A percentile compares a stretch with the other conserved stretches of the same genome.
Evolutionary conservation across 1,140 invertebrate genomes (phyloP).

Genomic region (Euglossa dilemma): DNA sequence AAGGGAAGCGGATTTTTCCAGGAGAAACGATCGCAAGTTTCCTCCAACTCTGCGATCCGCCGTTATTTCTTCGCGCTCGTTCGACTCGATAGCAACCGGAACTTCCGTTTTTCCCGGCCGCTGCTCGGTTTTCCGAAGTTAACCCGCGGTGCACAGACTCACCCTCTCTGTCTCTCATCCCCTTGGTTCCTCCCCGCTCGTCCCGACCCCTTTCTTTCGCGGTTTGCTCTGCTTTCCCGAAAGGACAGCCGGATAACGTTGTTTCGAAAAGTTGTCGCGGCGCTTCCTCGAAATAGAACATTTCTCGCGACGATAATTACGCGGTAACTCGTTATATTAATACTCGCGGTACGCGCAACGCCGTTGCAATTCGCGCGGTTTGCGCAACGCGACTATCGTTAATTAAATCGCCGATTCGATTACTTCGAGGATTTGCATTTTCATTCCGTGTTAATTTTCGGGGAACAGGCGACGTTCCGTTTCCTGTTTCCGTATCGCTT

Average conservation of each 20-base stretch:
- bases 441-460: too few relatives aligned
- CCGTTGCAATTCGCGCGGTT: too few relatives aligned
- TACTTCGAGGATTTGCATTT: too few relatives aligned
- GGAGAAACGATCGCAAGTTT: neutral
- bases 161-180: neutral
- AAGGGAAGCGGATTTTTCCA: too few relatives aligned
- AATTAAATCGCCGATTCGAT: too few relatives aligned
- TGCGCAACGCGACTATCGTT: too few relatives aligned
- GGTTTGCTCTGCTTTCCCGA: slow-evolving; percentile 1
- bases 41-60: neutral
- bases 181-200: too few relatives aligned
- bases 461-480: too few relatives aligned
- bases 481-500: too few relatives aligned
- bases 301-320: neutral
- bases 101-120: neutral
- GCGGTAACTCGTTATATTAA: neutral
- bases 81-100: neutral
- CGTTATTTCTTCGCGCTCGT: slow-evolving; percentile 5
- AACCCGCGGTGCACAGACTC: neutral
- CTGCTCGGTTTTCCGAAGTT: slow-evolving; percentile 15
- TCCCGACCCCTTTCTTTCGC: neutral
- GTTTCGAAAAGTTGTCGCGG: neutral
- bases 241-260: slow-evolving; percentile 7
- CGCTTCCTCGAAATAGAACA: neutral
- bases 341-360: too few relatives aligned